Evolutionary conservation across 2,113 vertebrate genomes (phyloP).

Genomic region (Aegithalos caudatus): DNA sequence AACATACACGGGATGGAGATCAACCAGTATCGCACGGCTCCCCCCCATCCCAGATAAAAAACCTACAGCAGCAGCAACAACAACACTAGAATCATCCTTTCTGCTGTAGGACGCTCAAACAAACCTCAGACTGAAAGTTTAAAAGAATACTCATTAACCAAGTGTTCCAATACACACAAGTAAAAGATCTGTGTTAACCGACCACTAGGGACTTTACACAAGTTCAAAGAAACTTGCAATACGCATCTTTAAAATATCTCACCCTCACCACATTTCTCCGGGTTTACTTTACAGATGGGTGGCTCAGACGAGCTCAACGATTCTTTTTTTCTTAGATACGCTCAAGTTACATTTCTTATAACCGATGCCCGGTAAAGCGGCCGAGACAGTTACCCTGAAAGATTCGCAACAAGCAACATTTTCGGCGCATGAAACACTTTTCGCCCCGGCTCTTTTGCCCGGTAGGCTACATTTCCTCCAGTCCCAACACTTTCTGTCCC

Average conservation of each 20-base stretch:
- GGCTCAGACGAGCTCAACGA: not conserved
- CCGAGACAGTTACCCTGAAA: not conserved
- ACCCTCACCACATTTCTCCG: not conserved
- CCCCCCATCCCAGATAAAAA: not conserved
- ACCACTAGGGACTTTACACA: conserved; percentile 26
- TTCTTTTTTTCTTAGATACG: not conserved
- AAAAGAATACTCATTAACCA: not conserved
- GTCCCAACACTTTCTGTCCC: not conserved
- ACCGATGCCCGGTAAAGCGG: not conserved
- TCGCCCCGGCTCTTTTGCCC: not conserved
- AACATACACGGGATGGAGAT: not conserved
- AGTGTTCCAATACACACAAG: not conserved
- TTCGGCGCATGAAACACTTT: not conserved
- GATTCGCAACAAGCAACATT: not conserved
- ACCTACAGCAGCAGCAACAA: not conserved
- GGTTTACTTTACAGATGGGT: not conserved
- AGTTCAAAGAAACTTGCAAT: conserved; percentile 37
- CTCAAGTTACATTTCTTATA: not conserved
- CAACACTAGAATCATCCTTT: not conserved
- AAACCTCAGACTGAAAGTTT: conserved; percentile 35
- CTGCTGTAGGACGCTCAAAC: not conserved
- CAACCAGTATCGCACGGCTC: not conserved
- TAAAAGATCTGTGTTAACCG: not conserved
- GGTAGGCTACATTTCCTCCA: not conserved
- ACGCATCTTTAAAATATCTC: not conserved